phyloP scores from a whole-genome alignment of 1,140 invertebrate genomes.

The Aphis craccivora region DNA sequence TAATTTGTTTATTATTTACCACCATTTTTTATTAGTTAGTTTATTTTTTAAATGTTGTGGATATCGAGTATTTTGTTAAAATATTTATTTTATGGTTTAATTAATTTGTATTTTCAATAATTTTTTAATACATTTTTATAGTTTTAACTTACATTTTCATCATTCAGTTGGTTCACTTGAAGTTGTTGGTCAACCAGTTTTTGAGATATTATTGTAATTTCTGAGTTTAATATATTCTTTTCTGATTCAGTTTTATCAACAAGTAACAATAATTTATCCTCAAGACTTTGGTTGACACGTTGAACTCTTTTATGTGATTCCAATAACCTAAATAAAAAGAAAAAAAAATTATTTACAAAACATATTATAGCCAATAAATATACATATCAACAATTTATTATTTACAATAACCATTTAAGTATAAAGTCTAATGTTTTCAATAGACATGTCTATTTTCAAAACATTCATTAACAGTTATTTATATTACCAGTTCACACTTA shows the following conservation, averaged over 20 bases:
- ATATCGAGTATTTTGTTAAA: background rate
- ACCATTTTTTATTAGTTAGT: background rate
- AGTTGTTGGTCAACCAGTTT: constrained; percentile 88
- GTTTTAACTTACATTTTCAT: constrained; percentile 87
- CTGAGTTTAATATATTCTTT: constrained; percentile 84
- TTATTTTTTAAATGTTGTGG: background rate
- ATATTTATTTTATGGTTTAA: constrained; percentile 43
- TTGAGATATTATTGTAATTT: constrained; percentile 85
- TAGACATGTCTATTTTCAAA: background rate
- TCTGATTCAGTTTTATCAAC: constrained; percentile 93
- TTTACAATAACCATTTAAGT: background rate
- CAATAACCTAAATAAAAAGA: constrained; percentile 75
- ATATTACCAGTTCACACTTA: background rate
- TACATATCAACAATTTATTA: background rate
- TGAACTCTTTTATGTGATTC: constrained; percentile 94
- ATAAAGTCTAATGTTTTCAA: background rate
- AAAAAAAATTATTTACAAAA: background rate
- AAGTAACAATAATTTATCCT: constrained; percentile 92
- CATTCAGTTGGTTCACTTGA: constrained; percentile 83
- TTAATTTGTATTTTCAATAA: background rate
- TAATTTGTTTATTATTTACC: background rate
- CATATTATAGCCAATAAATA: background rate
- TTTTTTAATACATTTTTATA: background rate
- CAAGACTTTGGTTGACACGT: constrained; percentile 93
- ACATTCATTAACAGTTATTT: background rate